Base-by-base conservation (phyloP, 2,888 invertebrate species). In the Fabriciana adippe region DNA sequence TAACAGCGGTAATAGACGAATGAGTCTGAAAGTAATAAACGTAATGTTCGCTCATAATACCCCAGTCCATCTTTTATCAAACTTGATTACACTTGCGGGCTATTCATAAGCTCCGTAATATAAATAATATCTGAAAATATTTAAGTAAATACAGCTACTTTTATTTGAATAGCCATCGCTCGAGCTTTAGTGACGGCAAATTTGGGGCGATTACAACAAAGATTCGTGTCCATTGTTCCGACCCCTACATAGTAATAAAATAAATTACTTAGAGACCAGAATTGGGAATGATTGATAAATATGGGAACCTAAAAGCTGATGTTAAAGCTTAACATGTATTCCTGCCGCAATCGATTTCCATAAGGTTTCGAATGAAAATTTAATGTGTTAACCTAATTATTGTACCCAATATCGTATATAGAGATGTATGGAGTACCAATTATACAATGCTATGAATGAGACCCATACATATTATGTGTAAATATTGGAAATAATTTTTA, bases 281-380 rank as follows among this genome's bases (percentile, higher is more conserved):
- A 71, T 67, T 71, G 66, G 61, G 66, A 64, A 69, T 66, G 71
- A 71, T 71, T 69, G 66, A 71, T 68, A 66, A 68, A 69, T 66
- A 71, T 69, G 66, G 61, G 55, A 64, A 45, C 55, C 61, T 66
- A 55, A 66, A 66, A 63, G 59, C 55, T 21, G 54, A 56, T 55
- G 63, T 64, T 67, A 56, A 69, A 67, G 55, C 51, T 65, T 70
- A 63, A 68, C 65, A 65, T 68, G 62, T 70, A 70, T 66, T 68
- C 48, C 55, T 61, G 31, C 70, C 62, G 54, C 59, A 68, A 63
- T 68, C 62, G 66, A 68, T 68, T 65, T 53, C 55, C 18, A 53
- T 61, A 53, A 35, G 47, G 51, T 41, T 61, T 35, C 51, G 14
- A 15, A 35, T 61, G 53, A 51, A 61, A 61, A 41, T 53, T 61